Conservation (phyloP, 2,797 vertebrate genomes). For the Acanthopagrus latus region DNA sequence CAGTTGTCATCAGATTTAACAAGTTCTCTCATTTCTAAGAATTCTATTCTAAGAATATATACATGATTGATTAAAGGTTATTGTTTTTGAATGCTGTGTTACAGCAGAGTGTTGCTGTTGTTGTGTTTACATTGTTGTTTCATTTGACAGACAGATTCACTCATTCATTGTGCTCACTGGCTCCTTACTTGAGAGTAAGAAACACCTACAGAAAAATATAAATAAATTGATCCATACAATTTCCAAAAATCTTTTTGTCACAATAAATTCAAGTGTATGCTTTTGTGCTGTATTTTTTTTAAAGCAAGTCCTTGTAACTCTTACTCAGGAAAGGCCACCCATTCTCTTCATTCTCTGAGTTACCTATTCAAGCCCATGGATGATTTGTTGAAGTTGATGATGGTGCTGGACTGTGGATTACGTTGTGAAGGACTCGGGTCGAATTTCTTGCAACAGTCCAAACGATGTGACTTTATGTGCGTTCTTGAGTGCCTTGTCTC, state of each 20-base stretch:
- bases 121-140: not conserved
- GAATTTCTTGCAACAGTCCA: no score
- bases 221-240: not conserved
- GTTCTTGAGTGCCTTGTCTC: no score
- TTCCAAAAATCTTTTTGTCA: slow-evolving; percentile 19
- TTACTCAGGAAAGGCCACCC: not conserved
- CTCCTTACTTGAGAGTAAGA: slow-evolving; percentile 11
- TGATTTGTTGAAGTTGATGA: no score
- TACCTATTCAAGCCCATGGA: no score
- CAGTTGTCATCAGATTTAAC: slow-evolving; percentile 2
- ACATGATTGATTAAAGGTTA: not conserved
- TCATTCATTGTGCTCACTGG: not conserved
- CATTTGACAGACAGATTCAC: not conserved
- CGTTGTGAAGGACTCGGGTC: no score
- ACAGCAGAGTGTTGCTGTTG: not conserved
- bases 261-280: not conserved
- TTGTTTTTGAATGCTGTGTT: slow-evolving; percentile 12
- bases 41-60: not conserved
- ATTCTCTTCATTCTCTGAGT: no score
- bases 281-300: not conserved
- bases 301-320: not conserved
- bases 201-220: slow-evolving; percentile 6
- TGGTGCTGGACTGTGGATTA: no score
- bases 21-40: no score
- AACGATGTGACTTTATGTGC: no score